Conservation (phyloP, 2,888 invertebrate genomes). For the Tolmerus cingulatus region DNA sequence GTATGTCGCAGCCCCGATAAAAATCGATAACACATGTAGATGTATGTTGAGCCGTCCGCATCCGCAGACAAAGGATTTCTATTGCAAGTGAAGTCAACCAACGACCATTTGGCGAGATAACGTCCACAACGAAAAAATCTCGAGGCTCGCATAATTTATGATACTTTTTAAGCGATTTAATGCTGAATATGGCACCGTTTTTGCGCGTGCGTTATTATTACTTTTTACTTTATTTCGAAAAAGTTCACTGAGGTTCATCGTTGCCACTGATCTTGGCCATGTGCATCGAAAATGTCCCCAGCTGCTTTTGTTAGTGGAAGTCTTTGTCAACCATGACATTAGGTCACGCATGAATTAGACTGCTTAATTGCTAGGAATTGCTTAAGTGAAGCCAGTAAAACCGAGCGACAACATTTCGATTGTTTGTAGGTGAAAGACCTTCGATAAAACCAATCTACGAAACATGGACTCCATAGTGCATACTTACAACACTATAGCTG, state of each 20-base stretch:
- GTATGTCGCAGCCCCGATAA: background rate
- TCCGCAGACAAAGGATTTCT: slow-evolving; percentile 7
- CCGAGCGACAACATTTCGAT: background rate
- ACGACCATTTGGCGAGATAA: background rate
- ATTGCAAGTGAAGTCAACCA: background rate
- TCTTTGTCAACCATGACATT: slow-evolving; percentile 17
- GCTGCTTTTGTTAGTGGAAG: background rate
- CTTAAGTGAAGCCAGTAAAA: background rate
- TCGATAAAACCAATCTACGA: background rate
- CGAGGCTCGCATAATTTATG: background rate
- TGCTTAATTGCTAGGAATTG: background rate
- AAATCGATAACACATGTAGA: slow-evolving; percentile 11
- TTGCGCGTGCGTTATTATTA: slow-evolving; percentile 6
- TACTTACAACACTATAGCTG: background rate
- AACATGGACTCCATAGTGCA: background rate
- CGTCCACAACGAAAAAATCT: background rate
- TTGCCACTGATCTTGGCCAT: slow-evolving; percentile 1
- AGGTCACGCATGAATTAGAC: slow-evolving; percentile 7
- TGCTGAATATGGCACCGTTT: background rate
- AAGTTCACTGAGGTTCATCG: slow-evolving; percentile 5
- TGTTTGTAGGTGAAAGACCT: background rate
- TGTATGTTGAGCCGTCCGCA: background rate
- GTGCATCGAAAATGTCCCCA: background rate
- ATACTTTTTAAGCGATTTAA: background rate
- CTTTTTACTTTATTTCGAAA: background rate